A percentile compares a stretch with the other conserved stretches of the same genome.
These are phyloP conservation scores for Tyrophagus putrescentiae DNA, from an alignment of 1,140 invertebrate genomes.

Conservation along the genomic window DNA sequence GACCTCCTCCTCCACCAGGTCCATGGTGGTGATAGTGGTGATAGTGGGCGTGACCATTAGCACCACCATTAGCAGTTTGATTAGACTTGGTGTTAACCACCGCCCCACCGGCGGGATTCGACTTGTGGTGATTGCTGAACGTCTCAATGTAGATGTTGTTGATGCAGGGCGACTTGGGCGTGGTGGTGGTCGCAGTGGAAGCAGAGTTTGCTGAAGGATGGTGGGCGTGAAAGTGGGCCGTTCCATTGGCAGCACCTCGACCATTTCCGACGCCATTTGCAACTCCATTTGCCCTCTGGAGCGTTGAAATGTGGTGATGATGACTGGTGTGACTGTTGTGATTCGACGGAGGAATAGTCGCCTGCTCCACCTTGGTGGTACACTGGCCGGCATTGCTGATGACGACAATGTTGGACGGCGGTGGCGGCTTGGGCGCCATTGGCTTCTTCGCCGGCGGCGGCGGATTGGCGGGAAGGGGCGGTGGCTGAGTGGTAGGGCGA, in stretches of 20 bases:
- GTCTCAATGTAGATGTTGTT: constrained; percentile 19
- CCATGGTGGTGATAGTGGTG: constrained; percentile 22
- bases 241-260: no score
- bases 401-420: constrained; percentile 9
- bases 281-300: not conserved
- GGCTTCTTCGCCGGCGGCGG: constrained; percentile 1
- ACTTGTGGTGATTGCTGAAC: constrained; percentile 14
- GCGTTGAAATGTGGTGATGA: not conserved
- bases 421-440: constrained; percentile 11
- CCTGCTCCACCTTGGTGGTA: not conserved
- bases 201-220: no score
- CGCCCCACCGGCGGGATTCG: not conserved
- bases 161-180: not conserved
- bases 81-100: not conserved
- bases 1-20: not conserved
- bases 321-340: not conserved
- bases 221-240: no score
- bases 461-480: not conserved
- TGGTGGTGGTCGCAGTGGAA: not conserved
- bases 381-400: not conserved
- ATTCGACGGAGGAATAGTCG: not conserved
- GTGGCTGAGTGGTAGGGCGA: not conserved
- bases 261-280: no score
- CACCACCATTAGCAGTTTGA: not conserved
- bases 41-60: constrained; percentile 7